phyloP scores from a whole-genome alignment of 2,888 invertebrate genomes.

The Caradrina clavipalpis region DNA sequence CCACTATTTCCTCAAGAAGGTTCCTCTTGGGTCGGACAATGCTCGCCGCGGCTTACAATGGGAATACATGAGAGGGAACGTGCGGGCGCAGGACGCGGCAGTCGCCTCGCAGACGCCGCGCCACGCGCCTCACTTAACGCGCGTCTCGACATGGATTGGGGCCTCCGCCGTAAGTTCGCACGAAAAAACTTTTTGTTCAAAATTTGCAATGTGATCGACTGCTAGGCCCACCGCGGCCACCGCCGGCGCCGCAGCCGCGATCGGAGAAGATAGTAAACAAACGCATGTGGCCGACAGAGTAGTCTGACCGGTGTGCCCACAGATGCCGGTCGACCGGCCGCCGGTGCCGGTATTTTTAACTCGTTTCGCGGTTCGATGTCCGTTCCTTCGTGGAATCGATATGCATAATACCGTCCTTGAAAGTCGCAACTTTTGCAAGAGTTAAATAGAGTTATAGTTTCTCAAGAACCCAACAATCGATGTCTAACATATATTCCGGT shows the following conservation, averaged over 20 bases:
- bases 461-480: conserved; percentile 70
- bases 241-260: conserved; percentile 73
- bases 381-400: conserved; percentile 88
- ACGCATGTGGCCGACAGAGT: conserved; percentile 87
- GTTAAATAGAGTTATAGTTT: conserved; percentile 75
- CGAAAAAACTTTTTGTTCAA: conserved; percentile 72
- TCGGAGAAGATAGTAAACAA: conserved; percentile 88
- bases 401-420: conserved; percentile 88
- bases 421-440: conserved; percentile 79
- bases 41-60: conserved; percentile 77
- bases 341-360: conserved; percentile 89
- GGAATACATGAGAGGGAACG: conserved; percentile 78
- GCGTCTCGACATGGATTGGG: conserved; percentile 88
- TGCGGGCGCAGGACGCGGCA: conserved; percentile 88
- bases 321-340: conserved; percentile 87
- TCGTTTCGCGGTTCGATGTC: conserved; percentile 90
- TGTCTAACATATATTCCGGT: conserved; percentile 69
- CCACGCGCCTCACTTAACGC: conserved; percentile 79
- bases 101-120: conserved; percentile 87
- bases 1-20: conserved; percentile 71
- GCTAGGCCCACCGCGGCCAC: conserved; percentile 65
- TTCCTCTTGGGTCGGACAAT: conserved; percentile 76
- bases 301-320: conserved; percentile 89
- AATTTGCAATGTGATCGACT: conserved; percentile 63
- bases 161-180: conserved; percentile 89